Evolutionary conservation across 2,113 vertebrate species (phyloP), one percentile per base, ranked within the genome.

Genomic region (Oreotrochilus melanogaster): DNA sequence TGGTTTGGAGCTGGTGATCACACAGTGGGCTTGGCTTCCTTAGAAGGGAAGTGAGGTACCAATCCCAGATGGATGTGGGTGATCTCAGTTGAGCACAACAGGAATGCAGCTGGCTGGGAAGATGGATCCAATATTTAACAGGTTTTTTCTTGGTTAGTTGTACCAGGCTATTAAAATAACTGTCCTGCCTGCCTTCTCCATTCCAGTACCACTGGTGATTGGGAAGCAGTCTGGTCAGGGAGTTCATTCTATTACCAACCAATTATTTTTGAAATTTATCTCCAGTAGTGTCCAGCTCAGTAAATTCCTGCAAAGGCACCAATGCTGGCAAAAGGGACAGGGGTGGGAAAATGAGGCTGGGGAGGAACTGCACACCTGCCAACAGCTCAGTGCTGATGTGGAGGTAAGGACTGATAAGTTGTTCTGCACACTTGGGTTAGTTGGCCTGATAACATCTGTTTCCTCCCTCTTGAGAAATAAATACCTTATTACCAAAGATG

Each of bases 381-480:
- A 75, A 19, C 35, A 79, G 65, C 16, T n/a, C 45, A 11, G 1
- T 53, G 39, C 35, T 88, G 39, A 22, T 4, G 2, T 21, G 14
- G 81, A 75, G 74, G 82, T 93, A 90, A 95, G 74, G 84, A 82
- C 74, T 56, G 71, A 74, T 64, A 72, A 81, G 78, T 75, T 88
- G 76, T 78, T 92, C 78, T 61, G 53, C 37, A 9, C 72, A 70
- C 85, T 82, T 89, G 62, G 88, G 58, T 88, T 85, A 65, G 25
- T 85, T 82, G 78, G 17, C 50, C 57, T 54, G 89, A 87, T 94
- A 74, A 64, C 42, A 85, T 92, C 73, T 61, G 57, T 71, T 92
- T 91, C 73, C 91, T 81, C 92, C 86, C 90, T 89, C 51, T 61
- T 56, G 76, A 92, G 73, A 87, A 92, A 67, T 48, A 69, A 91